Evolutionary conservation across 2,888 invertebrate species (phyloP).

Genomic region (Stratiomys singularior): DNA sequence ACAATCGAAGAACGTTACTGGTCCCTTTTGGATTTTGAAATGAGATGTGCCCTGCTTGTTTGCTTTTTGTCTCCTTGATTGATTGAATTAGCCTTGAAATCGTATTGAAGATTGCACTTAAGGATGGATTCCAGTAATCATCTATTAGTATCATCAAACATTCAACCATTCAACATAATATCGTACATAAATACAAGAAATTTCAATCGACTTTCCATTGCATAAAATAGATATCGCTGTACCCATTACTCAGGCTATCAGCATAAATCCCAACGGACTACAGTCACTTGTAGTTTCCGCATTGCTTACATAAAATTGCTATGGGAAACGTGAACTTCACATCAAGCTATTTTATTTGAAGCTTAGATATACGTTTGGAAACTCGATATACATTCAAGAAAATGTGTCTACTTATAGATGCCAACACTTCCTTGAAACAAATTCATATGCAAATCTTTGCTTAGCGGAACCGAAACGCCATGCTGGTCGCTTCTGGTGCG

Average conservation of each 20-base stretch:
- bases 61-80: too few relatives aligned
- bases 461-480: constrained; percentile 13
- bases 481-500: not conserved
- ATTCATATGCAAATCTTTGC: constrained; percentile 35
- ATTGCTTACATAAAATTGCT: constrained; percentile 39
- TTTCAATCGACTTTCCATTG: constrained; percentile 10
- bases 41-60: too few relatives aligned
- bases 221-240: constrained; percentile 4
- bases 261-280: constrained; percentile 13
- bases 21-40: too few relatives aligned
- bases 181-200: not conserved
- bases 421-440: constrained; percentile 31
- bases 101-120: too few relatives aligned
- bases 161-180: too few relatives aligned
- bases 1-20: too few relatives aligned
- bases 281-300: constrained; percentile 14
- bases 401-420: not conserved
- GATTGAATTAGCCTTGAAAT: too few relatives aligned
- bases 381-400: not conserved
- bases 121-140: too few relatives aligned
- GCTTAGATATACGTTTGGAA: not conserved
- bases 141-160: too few relatives aligned
- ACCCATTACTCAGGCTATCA: not conserved
- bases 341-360: constrained; percentile 15
- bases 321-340: constrained; percentile 23